Conservation (phyloP, 1,140 invertebrate genomes). For the Rhagoletis zephyria region DNA sequence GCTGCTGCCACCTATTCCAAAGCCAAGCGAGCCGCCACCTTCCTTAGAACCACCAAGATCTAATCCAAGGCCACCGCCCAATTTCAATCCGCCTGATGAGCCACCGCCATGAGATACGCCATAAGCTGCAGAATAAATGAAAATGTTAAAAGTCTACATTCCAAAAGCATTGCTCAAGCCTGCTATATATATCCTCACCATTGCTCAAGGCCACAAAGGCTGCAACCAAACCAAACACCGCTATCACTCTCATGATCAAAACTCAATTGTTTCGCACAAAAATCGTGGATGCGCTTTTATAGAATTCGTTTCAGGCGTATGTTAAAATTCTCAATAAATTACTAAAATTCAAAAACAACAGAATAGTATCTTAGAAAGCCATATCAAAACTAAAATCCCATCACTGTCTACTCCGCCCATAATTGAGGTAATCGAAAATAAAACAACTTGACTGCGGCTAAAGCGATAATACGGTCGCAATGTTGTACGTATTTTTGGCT, state of each 20-base stretch:
- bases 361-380: neutral
- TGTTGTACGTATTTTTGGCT: neutral
- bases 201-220: constrained; percentile 41
- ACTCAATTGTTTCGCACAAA: constrained; percentile 29
- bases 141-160: neutral
- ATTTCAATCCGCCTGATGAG: neutral
- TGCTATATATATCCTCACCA: constrained; percentile 19
- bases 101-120: constrained; percentile 11
- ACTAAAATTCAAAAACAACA: constrained; percentile 7
- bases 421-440: neutral
- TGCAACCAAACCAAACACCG: constrained; percentile 48
- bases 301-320: neutral
- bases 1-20: neutral
- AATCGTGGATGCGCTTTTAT: constrained; percentile 18
- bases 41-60: neutral
- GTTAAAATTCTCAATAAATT: neutral
- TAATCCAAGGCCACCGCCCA: neutral
- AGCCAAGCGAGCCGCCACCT: neutral
- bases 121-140: neutral
- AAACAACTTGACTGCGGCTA: neutral
- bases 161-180: neutral
- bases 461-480: constrained; percentile 24
- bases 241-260: constrained; percentile 53
- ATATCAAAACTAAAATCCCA: neutral
- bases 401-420: neutral